Conservation (phyloP, 2,797 vertebrate genomes). For the Phylloscopus collybita region DNA sequence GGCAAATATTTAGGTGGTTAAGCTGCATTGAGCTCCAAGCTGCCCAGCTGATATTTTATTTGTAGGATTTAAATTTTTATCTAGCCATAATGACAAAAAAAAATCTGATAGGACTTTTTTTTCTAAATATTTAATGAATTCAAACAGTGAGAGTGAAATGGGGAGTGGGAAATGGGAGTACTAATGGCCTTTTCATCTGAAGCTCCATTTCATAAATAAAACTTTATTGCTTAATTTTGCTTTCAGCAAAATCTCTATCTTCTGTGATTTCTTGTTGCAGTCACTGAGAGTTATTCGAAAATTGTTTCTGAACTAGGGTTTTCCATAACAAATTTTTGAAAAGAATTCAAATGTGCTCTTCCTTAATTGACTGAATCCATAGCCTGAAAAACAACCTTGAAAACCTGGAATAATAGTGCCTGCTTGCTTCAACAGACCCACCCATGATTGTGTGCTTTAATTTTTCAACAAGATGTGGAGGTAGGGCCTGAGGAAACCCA, state of each 20-base stretch:
- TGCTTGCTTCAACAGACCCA: constrained; percentile 51
- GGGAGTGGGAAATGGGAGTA: neutral
- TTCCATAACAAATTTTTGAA: constrained; percentile 4
- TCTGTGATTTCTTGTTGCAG: neutral
- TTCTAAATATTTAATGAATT: neutral
- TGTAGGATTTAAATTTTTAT: neutral
- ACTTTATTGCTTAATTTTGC: neutral
- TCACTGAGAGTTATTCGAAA: neutral
- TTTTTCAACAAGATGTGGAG: constrained; percentile 65
- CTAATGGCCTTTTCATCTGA: neutral
- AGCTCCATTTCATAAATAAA: neutral
- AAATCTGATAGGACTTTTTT: neutral
- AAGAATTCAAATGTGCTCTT: neutral
- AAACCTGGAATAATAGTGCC: constrained; percentile 49
- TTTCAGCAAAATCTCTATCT: neutral
- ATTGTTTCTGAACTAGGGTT: neutral
- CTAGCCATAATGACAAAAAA: neutral
- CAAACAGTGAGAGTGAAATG: neutral
- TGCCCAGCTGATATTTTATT: neutral
- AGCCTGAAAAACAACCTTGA: constrained; percentile 28
- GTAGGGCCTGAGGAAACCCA: constrained; percentile 64
- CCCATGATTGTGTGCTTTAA: constrained; percentile 62
- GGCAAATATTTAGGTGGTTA: neutral
- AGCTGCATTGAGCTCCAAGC: neutral
- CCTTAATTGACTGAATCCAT: neutral